Base-by-base conservation (phyloP, 2,113 vertebrate genomes). In the Takifugu bimaculatus region DNA sequence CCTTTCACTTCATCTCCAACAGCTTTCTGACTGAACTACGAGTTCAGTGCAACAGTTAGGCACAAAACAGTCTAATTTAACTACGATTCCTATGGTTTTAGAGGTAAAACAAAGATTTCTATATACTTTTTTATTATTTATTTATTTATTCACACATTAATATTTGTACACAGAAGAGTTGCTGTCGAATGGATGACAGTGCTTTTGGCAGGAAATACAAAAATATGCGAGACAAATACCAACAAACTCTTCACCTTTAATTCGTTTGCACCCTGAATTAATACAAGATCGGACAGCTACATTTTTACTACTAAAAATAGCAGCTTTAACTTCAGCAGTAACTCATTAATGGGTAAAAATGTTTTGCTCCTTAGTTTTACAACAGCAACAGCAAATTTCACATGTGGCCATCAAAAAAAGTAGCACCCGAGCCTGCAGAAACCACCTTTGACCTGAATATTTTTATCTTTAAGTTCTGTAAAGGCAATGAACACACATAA, bases 371-470 rank as follows among this genome's bases (percentile, higher is more conserved):
- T 13, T 6, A 28, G 6, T 64, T 68, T 61, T 2, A 60, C 50
- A 26, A 35, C 2, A 4, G 2, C 7, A 3, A 39, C 35, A 39
- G 35, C 35, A 39, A 39, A 39, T 20, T 20, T 20, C 20, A 20
- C 20, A 20, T 52, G 63, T 70, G 29, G 13, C 43, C 47, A 55
- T 28, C 56, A 60, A 49, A 57, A 60, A 57, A 60, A 68, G 52
- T 43, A 45, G 50, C 66, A 65, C 61, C 71, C 64, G 62, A 65
- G 51, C 69, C 60, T 60, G 60, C 61, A 77, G 60, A 63, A 68
- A 53, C 14, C 1, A 5, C 9, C 15, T 26, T 26, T 63, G 12
- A 63, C 45, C n/a, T 39, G 13, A 65, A 57, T n/a, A 47, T 35
- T 25, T 29, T 56, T 54, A 9, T 50, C 54, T 54, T 39, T 10